A percentile compares a stretch with the other conserved stretches of the same genome.
These are phyloP conservation scores for Cotesia vestalis DNA, from an alignment of 1,140 invertebrate species.

Conservation along the genomic window DNA sequence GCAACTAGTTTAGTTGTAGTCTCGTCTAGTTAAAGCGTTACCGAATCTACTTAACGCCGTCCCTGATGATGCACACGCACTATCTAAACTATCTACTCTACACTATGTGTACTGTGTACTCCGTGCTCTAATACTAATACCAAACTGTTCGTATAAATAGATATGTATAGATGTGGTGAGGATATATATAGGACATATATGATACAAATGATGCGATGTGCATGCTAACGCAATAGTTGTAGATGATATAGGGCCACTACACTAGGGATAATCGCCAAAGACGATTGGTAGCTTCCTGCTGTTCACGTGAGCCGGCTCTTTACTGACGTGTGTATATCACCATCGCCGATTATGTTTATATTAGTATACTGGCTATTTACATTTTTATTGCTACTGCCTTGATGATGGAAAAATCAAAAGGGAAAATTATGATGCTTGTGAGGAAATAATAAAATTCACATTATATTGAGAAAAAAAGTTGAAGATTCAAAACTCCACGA, in stretches of 20 bases:
- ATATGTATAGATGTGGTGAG: too few species aligned
- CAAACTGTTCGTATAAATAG: too few species aligned
- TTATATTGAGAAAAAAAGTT: too few species aligned
- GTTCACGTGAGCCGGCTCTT: slow-evolving; percentile 59
- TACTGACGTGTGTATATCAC: slow-evolving; percentile 36
- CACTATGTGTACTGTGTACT: too few species aligned
- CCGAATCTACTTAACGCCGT: slow-evolving; percentile 62
- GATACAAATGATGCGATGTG: slow-evolving; percentile 19
- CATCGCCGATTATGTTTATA: slow-evolving; percentile 33
- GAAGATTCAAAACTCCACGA: too few species aligned
- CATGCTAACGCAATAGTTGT: slow-evolving; percentile 27
- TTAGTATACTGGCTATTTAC: background rate
- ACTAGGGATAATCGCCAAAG: slow-evolving; percentile 62
- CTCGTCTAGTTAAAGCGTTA: slow-evolving; percentile 21
- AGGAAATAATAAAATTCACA: too few species aligned
- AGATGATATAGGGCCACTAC: slow-evolving; percentile 42
- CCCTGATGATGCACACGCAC: slow-evolving; percentile 58
- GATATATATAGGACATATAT: background rate
- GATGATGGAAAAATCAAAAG: too few species aligned
- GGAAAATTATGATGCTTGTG: too few species aligned
- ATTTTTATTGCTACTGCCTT: background rate
- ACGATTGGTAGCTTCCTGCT: slow-evolving; percentile 66
- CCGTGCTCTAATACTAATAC: too few species aligned
- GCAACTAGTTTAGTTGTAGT: background rate
- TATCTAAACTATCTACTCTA: background rate